These are phyloP conservation scores for Catocala fraxini DNA, from an alignment of 2,888 invertebrate genomes.

Conservation along the genomic window DNA sequence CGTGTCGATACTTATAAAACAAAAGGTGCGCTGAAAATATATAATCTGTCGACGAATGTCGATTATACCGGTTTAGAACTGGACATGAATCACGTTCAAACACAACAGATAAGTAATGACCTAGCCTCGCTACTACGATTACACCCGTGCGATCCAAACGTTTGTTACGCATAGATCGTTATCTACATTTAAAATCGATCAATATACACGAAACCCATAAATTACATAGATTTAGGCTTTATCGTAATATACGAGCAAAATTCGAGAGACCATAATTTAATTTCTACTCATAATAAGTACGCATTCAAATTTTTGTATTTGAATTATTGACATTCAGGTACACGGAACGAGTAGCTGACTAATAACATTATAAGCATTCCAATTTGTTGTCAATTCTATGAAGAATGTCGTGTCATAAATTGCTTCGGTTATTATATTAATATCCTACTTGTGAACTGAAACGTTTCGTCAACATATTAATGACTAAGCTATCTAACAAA, in stretches of 20 bases:
- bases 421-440: neutral
- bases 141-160: constrained; percentile 40
- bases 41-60: constrained; percentile 18
- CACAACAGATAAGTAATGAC: constrained; percentile 47
- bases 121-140: constrained; percentile 41
- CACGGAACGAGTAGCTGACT: neutral
- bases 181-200: constrained; percentile 31
- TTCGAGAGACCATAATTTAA: constrained; percentile 14
- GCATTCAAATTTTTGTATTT: constrained; percentile 24
- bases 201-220: constrained; percentile 28
- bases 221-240: constrained; percentile 17
- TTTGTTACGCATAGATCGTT: constrained; percentile 33
- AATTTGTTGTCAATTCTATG: neutral
- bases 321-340: constrained; percentile 10
- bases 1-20: neutral
- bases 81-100: constrained; percentile 49
- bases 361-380: neutral
- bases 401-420: constrained; percentile 7
- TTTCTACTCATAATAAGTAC: constrained; percentile 12
- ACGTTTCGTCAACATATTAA: constrained; percentile 1
- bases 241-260: constrained; percentile 8
- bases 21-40: neutral
- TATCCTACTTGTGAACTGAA: neutral
- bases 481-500: constrained; percentile 1
- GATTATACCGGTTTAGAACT: constrained; percentile 43